A percentile compares a stretch with the other conserved stretches of the same genome.
Conservation (phyloP, 2,797 vertebrate genomes). For the Anniella stebbinsi region DNA sequence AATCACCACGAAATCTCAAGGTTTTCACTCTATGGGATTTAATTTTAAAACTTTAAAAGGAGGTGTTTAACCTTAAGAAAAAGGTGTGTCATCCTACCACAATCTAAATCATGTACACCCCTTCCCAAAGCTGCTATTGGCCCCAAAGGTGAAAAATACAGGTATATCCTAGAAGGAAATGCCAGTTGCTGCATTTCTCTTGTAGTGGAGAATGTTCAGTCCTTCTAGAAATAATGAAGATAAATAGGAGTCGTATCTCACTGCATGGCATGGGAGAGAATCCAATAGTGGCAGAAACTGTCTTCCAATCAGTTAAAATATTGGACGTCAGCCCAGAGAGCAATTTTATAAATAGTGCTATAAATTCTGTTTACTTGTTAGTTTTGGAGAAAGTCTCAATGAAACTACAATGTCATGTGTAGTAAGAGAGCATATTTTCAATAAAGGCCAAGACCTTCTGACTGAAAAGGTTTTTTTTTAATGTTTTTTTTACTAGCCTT, state of each 20-base stretch:
- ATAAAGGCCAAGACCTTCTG: slow-evolving; percentile 15
- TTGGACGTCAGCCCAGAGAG: slow-evolving; percentile 24
- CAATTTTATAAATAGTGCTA: slow-evolving; percentile 37
- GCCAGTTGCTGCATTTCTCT: background rate
- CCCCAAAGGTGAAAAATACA: background rate
- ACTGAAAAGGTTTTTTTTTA: background rate
- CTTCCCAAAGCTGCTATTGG: background rate
- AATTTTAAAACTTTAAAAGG: background rate
- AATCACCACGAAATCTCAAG: background rate
- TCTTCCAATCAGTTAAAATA: slow-evolving; percentile 28
- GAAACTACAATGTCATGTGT: background rate
- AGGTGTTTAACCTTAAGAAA: background rate
- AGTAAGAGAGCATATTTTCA: slow-evolving; percentile 10
- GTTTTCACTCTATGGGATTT: background rate
- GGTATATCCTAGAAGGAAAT: background rate
- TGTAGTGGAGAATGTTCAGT: background rate
- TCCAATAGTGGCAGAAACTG: background rate
- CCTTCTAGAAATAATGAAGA: slow-evolving; percentile 14
- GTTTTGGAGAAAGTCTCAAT: background rate
- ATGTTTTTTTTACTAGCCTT: background rate
- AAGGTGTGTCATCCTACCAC: background rate
- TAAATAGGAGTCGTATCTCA: background rate
- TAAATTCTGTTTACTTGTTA: slow-evolving; percentile 22
- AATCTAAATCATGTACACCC: background rate
- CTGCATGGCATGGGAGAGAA: background rate